Percentiles rank a stretch among this genome's conserved stretches.
phyloP scores from a whole-genome alignment of 1,140 invertebrate species.

The Drosophila sp. region DNA sequence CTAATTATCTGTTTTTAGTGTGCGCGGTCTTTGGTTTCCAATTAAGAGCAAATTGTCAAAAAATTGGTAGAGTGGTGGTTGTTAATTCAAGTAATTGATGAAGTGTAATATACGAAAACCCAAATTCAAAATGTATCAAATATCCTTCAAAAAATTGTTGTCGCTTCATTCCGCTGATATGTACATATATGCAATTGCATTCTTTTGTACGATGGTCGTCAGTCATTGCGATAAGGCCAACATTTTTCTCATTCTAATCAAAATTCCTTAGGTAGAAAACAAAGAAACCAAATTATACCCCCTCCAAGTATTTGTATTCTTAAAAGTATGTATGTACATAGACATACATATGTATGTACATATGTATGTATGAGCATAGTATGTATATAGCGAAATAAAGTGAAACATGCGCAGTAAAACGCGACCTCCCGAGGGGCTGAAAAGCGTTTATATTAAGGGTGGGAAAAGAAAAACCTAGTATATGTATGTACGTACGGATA shows the following conservation, averaged over 20 bases:
- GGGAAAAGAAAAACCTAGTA: not conserved
- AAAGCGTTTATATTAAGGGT: constrained; percentile 37
- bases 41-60: constrained; percentile 52
- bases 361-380: not conserved
- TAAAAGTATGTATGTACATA: no score
- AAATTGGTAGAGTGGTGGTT: not conserved
- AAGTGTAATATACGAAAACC: not conserved
- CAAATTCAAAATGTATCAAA: constrained; percentile 2
- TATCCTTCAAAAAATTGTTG: constrained; percentile 8
- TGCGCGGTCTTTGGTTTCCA: constrained; percentile 63
- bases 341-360: no score
- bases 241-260: constrained; percentile 60
- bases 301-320: constrained; percentile 12
- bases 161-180: no score
- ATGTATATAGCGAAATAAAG: constrained; percentile 33
- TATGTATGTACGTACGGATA: no score
- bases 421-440: constrained; percentile 35
- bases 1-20: constrained; percentile 42
- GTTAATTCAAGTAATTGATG: constrained; percentile 3
- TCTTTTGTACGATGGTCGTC: constrained; percentile 6
- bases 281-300: constrained; percentile 37
- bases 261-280: constrained; percentile 66
- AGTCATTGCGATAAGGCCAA: constrained; percentile 30
- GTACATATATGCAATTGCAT: constrained; percentile 35
- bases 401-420: constrained; percentile 68